Base-by-base conservation (phyloP, 2,888 invertebrate genomes). In the Caradrina kadenii region DNA sequence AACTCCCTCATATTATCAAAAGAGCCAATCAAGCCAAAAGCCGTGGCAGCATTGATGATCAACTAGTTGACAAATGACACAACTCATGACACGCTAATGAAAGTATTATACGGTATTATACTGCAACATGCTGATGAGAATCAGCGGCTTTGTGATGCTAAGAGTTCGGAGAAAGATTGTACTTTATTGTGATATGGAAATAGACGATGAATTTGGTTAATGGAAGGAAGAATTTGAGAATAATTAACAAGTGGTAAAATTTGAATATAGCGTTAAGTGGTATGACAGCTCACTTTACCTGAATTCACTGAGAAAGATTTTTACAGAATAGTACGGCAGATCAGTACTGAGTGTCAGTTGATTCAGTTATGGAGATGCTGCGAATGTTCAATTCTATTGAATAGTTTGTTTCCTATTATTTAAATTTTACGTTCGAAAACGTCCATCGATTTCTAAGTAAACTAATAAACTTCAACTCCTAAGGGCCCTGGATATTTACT, bases 41-140 rank as follows among this genome's bases (percentile, higher is more conserved):
- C 83, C 61, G 56, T 79, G 82, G 72, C 77, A 74, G 67, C 48
- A 31, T 52, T 26, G 39, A 59, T 75, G 66, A 81, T 78, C 74
- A 75, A 67, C 58, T 39, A 49, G 53, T 78, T 85, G 86, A 85
- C 84, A 84, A 85, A 85, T 79, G 84, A 80, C 64, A 66, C 45
- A 26, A 42, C 59, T 73, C 60, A 64, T 72, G 69, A 48, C 69
- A 53, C 74, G 62, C 76, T 86, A 85, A 85, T 85, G 85, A 80
- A 73, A 78, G 78, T 83, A 85, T 85, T 85, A 86, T 86, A 86
- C 85, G 63, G 63, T 58, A 78, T 78, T 81, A 84, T 80, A 70
- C 78, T 66, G 22, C 58, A 31, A 59, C 67, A 72, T 65, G 67
- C 62, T 71, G 70, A 81, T 78, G 82, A 69, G 68, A 74, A 81